These are phyloP conservation scores for Trematomus loennbergii DNA, from an alignment of 2,113 vertebrate species.

Conservation along the genomic window DNA sequence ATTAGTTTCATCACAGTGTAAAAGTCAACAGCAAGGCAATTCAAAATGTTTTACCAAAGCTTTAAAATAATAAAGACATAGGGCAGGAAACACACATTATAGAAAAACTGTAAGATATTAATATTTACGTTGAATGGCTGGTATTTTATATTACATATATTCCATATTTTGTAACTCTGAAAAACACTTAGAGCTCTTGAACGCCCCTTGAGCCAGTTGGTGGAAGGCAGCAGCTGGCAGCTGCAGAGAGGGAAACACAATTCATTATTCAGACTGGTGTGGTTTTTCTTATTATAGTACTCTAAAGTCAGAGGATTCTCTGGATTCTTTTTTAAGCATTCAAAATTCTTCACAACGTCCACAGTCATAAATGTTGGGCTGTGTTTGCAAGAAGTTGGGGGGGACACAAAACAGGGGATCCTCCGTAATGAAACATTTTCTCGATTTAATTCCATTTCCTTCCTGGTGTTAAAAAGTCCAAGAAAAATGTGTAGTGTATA, in stretches of 20 bases:
- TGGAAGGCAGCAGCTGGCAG: background rate
- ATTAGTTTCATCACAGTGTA: no score
- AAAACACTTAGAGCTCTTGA: background rate
- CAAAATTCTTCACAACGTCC: background rate
- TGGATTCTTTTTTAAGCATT: background rate
- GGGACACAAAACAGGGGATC: no score
- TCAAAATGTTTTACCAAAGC: no score
- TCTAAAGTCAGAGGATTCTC: background rate
- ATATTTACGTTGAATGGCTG: no score
- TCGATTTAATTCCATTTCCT: no score
- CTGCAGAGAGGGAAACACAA: background rate
- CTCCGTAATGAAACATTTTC: no score
- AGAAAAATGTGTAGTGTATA: no score
- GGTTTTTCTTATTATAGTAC: constrained; percentile 14
- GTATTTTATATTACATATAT: background rate
- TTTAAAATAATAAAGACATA: no score
- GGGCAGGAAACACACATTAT: no score
- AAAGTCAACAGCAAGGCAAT: background rate
- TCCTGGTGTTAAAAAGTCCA: no score
- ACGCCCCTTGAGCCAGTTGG: background rate
- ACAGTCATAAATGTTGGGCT: background rate
- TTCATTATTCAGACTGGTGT: constrained; percentile 10
- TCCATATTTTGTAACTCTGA: background rate
- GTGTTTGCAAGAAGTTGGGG: no score
- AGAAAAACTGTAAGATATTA: no score